A percentile compares a stretch with the other conserved stretches of the same genome.
phyloP scores from a whole-genome alignment of 2,797 vertebrate genomes.

The Carapus acus region DNA sequence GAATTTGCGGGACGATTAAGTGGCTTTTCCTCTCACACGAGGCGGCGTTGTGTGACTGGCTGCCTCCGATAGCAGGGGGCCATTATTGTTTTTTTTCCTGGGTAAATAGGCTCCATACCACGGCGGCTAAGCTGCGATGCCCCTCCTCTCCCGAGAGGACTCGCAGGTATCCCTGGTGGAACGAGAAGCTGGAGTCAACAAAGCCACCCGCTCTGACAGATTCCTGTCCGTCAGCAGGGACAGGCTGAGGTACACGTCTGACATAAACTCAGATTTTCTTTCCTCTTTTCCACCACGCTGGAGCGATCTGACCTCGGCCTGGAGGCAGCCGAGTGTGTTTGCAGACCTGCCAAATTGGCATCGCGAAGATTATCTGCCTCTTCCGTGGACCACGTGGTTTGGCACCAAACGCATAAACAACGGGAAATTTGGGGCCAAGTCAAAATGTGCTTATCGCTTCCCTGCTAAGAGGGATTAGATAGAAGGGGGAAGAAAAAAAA shows the following conservation, averaged over 20 bases:
- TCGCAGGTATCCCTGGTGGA: conserved; percentile 24
- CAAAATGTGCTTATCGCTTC: conserved; percentile 64
- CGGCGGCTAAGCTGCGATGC: conserved; percentile 15
- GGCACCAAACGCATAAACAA: conserved; percentile 63
- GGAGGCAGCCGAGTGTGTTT: conserved; percentile 35
- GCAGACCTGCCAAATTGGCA: conserved; percentile 54
- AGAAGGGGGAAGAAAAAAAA: too few relatives aligned
- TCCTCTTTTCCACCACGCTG: conserved; percentile 45
- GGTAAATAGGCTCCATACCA: conserved; percentile 31
- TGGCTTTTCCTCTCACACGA: conserved; percentile 34
- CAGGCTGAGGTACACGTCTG: conserved; percentile 19
- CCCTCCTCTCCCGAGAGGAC: conserved; percentile 22
- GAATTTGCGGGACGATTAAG: conserved; percentile 45
- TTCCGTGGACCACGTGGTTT: conserved; percentile 57
- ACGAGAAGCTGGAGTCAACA: conserved; percentile 29
- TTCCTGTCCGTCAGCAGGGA: conserved; percentile 35
- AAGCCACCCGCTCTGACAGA: conserved; percentile 42
- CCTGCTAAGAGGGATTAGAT: conserved; percentile 65
- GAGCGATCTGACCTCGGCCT: conserved; percentile 50
- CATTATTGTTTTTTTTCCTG: conserved; percentile 9
- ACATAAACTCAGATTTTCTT: conserved; percentile 35
- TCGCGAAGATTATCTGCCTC: conserved; percentile 59
- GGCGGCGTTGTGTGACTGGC: conserved; percentile 21
- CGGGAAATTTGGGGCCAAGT: conserved; percentile 63
- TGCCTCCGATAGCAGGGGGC: conserved; percentile 15